Base-by-base conservation (phyloP, 1,140 invertebrate genomes). In the Meloidogyne exigua region DNA sequence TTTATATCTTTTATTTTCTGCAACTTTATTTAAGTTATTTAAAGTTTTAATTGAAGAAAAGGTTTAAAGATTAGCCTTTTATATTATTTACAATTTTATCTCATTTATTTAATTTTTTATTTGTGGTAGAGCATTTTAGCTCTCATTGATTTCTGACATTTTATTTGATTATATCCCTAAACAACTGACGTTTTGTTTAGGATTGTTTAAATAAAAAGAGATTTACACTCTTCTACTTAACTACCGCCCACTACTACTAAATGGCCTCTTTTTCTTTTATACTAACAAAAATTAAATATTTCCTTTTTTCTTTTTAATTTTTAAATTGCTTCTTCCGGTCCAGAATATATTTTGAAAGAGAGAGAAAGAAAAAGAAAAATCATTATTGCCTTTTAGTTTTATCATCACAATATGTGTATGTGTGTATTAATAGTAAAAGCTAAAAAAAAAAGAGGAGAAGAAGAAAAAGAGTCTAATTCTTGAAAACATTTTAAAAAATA, bases 281-380 rank as follows among this genome's bases (percentile, higher is more conserved):
- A 25, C 21, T 15, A 21, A 44, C 71, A 57, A 12, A 18, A 18
- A 49, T 18, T 10, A 44, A n/a, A 32, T 32, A 32, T 32, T 7
- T 32, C 7, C 28, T 32, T 32, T 42, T 10, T 23, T 39, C 18
- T 36, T 18, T 23, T 69, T 18, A 42, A 57, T 25, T 25, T n/a
- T 68, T 44, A 57, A 44, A 57, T 62, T 71, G 36, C 44, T 21
- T 49, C 32, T 57, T 44, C 68, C 36, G 32, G 25, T 71, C 36
- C 15, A 23, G 21, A 39, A 69, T 18, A 68, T 32, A 13, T 3
- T 2, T 13, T 3, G 49, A n/a, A 18, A 1, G 13, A 68, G 21
- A 42, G 15, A 39, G 15, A 5, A n/a, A 67, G 15, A 21, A 67
- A 39, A 21, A 32, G 63, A 10, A 64, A n/a, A n/a, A n/a, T n/a